Base-by-base conservation (phyloP, 2,888 invertebrate species). In the Neoscelio sp. region DNA sequence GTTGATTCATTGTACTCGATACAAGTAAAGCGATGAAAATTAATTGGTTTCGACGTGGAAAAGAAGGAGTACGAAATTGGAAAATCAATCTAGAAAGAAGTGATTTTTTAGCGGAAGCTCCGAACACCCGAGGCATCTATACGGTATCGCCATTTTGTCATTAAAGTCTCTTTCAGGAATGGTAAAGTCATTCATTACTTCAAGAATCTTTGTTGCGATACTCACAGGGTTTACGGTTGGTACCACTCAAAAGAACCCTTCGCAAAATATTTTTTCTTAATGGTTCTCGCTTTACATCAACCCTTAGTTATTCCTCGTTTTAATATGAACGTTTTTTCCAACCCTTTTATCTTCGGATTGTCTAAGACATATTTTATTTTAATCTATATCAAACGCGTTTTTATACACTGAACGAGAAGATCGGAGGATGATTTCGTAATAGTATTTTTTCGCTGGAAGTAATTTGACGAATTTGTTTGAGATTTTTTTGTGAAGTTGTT, bases 211-310 rank as follows among this genome's bases (percentile, higher is more conserved):
- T 73, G 74, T 68, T 56, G 64, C 80, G 81, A 77, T 83, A 40
- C 84, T 84, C 82, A 86, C 86, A 86, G 86, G 86, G 86, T 85
- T 85, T 85, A 84, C 65, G 65, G 82, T 82, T 81, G 83, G 83
- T 83, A 82, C 73, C 80, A 85, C 87, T 89, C 85, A 85, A 88
- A 85, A 85, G 83, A 78, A 83, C 84, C 88, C 88, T 86, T 88
- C 87, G 85, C 84, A 88, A 87, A 90, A 90, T 84, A 89, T 90
- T 90, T 90, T 89, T 89, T 87, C 88, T 89, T 90, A 90, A 90
- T 90, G 89, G 89, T 85, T 87, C 85, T 82, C 82, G 82, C 82
- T 80, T 78, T 71, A 26, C 79, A 80, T 78, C 83, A 80, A 85
- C 85, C 84, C 82, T 42, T 64, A 54, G 64, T 73, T 75, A 64